phyloP scores from a whole-genome alignment of 2,888 invertebrate species.

The Ophion ventricosus region DNA sequence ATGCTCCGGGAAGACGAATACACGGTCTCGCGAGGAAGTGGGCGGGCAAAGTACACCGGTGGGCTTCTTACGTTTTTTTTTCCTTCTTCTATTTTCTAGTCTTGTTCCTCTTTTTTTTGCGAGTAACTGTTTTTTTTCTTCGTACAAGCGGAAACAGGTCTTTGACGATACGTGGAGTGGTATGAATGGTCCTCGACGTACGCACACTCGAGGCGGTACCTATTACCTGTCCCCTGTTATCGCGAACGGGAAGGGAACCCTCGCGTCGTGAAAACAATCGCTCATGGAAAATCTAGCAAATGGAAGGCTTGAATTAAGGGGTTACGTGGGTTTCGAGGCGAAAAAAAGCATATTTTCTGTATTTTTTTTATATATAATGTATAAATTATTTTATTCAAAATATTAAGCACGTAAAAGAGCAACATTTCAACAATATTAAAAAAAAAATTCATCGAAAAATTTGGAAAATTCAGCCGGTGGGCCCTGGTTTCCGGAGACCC shows the following conservation, averaged over 20 bases:
- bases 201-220: slow-evolving; percentile 29
- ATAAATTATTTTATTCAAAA: too few species aligned
- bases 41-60: slow-evolving; percentile 50
- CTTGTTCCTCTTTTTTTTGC: slow-evolving; percentile 39
- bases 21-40: slow-evolving; percentile 54
- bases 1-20: slow-evolving; percentile 38
- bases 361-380: not conserved
- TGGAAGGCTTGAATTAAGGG: slow-evolving; percentile 26
- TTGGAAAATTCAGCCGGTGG: too few species aligned
- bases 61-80: slow-evolving; percentile 58
- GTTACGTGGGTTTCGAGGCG: not conserved
- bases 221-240: slow-evolving; percentile 50
- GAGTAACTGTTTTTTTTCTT: slow-evolving; percentile 55
- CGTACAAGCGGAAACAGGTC: slow-evolving; percentile 61
- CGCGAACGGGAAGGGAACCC: slow-evolving; percentile 39
- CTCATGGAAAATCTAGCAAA: slow-evolving; percentile 32
- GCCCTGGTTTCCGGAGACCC: too few species aligned
- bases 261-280: not conserved
- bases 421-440: too few species aligned
- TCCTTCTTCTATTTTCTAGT: slow-evolving; percentile 23
- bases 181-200: slow-evolving; percentile 51
- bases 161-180: slow-evolving; percentile 48
- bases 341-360: too few species aligned
- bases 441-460: too few species aligned
- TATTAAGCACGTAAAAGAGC: too few species aligned